Conservation (phyloP, 2,113 vertebrate species). For the Eolophus roseicapilla region DNA sequence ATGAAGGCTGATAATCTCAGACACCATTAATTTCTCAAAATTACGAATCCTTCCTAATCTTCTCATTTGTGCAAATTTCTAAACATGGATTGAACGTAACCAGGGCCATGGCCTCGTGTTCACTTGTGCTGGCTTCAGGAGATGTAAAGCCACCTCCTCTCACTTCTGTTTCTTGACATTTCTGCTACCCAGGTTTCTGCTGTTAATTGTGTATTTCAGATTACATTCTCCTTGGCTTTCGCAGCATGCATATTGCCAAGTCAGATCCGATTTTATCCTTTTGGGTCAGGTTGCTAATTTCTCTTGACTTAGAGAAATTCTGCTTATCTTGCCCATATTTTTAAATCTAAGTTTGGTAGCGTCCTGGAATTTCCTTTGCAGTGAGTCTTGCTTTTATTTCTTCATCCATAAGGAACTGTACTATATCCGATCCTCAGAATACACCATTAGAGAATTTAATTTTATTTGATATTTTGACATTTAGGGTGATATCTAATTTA, state of each 20-base stretch:
- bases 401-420: neutral
- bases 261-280: neutral
- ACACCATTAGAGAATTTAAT: neutral
- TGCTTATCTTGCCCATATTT: neutral
- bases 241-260: neutral
- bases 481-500: neutral
- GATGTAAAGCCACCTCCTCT: neutral
- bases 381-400: neutral
- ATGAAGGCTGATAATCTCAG: neutral
- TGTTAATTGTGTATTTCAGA: neutral
- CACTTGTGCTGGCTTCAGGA: neutral
- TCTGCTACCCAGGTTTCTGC: neutral
- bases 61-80: neutral
- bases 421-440: neutral
- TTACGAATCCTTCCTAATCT: neutral
- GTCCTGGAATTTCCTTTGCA: neutral
- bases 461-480: neutral
- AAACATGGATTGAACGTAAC: neutral
- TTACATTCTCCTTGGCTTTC: neutral
- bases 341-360: neutral
- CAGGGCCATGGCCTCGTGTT: neutral
- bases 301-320: neutral
- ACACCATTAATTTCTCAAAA: neutral
- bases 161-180: neutral
- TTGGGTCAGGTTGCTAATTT: neutral